phyloP scores from a whole-genome alignment of 2,888 invertebrate species.

The Trachelus stipa region DNA sequence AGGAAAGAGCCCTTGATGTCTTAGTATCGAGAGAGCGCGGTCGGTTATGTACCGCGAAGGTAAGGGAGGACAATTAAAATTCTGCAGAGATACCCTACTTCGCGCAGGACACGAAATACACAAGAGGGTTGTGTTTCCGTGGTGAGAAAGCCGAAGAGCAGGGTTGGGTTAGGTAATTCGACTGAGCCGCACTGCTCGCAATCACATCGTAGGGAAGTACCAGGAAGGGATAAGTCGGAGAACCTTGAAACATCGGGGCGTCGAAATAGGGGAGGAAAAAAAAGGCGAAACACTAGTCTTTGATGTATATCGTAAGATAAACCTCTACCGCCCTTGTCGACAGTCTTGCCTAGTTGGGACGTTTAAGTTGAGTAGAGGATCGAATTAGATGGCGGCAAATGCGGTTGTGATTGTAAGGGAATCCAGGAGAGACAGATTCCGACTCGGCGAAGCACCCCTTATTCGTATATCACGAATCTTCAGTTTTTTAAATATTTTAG shows the following conservation, averaged over 20 bases:
- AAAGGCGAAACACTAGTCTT: background rate
- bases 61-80: conserved; percentile 24
- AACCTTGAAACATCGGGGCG: background rate
- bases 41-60: conserved; percentile 10
- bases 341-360: background rate
- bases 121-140: background rate
- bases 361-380: background rate
- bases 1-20: conserved; percentile 14
- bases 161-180: conserved; percentile 20
- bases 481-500: no score
- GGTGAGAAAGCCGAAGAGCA: background rate
- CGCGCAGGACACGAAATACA: conserved; percentile 17
- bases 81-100: conserved; percentile 16
- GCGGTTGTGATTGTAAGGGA: background rate
- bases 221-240: conserved; percentile 22
- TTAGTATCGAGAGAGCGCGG: background rate
- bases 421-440: conserved; percentile 6
- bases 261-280: background rate
- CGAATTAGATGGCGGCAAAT: background rate
- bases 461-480: no score
- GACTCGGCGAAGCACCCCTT: background rate
- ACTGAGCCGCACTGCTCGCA: conserved; percentile 30
- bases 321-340: background rate
- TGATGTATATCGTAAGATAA: background rate
- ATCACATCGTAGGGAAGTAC: conserved; percentile 22